Percentiles rank a stretch among this genome's conserved stretches.
phyloP scores from a whole-genome alignment of 64 coral and sea anemone genomes.

The Actinia equina region DNA sequence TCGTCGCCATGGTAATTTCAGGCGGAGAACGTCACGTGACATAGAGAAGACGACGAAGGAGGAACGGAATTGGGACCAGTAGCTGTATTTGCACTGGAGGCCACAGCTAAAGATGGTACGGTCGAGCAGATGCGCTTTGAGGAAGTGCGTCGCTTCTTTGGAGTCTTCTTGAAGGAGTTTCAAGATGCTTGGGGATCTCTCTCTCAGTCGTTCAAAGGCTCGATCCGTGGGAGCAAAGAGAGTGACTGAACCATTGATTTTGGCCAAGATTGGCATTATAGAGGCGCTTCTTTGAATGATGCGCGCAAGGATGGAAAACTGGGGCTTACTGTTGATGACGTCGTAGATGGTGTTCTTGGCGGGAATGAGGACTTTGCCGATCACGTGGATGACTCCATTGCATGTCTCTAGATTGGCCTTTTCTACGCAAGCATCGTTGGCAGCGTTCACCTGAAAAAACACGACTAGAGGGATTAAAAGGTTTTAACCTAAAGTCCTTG shows the following conservation, averaged over 20 bases:
- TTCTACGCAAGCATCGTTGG: constrained; percentile 42
- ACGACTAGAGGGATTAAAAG: not conserved
- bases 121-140: constrained; percentile 52
- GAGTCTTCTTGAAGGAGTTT: constrained; percentile 10
- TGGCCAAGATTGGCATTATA: constrained; percentile 3
- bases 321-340: constrained; percentile 25
- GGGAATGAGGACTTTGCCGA: constrained; percentile 48
- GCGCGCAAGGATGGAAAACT: constrained; percentile 26
- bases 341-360: constrained; percentile 45
- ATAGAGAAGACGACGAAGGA: constrained; percentile 31
- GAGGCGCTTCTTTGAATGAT: constrained; percentile 33
- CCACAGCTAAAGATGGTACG: constrained; percentile 64
- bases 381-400: constrained; percentile 63
- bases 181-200: constrained; percentile 20
- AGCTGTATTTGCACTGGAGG: constrained; percentile 80
- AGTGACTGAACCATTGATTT: constrained; percentile 39
- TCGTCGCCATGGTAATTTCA: constrained; percentile 3
- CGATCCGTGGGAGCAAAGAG: constrained; percentile 51
- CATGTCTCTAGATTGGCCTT: constrained; percentile 47
- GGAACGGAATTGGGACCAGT: constrained; percentile 74
- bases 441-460: constrained; percentile 33
- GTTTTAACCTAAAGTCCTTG: not conserved
- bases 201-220: constrained; percentile 29
- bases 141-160: constrained; percentile 39
- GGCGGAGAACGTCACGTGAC: constrained; percentile 33